phyloP scores from a whole-genome alignment of 2,113 vertebrate genomes.

The Psilopsiagon aurifrons region DNA sequence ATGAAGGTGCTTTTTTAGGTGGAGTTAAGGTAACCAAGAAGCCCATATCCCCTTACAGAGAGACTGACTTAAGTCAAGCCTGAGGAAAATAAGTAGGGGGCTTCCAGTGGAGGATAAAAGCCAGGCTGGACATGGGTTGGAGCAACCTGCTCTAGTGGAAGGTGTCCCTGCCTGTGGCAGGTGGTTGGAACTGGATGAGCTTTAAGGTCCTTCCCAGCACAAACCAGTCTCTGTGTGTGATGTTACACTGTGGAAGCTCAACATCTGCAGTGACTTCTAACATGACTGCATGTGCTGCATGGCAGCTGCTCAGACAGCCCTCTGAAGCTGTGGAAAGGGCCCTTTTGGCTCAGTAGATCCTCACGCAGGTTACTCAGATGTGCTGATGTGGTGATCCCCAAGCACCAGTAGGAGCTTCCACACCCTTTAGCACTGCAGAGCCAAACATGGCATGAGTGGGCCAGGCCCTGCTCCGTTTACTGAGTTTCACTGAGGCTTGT shows the following conservation, averaged over 20 bases:
- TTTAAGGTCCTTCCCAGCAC: too few species aligned
- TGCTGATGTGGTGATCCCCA: background rate
- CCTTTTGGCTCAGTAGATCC: fast-evolving
- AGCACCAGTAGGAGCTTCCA: background rate
- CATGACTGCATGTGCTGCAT: background rate
- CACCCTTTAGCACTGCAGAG: background rate
- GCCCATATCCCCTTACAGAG: background rate
- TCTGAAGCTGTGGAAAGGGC: background rate
- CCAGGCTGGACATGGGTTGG: background rate
- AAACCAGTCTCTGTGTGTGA: background rate
- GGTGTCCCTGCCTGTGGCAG: background rate
- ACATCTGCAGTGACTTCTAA: background rate
- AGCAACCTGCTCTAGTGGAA: fast-evolving
- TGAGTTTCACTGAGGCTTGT: background rate
- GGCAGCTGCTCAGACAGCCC: background rate
- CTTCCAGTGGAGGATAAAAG: background rate
- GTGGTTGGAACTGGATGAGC: background rate
- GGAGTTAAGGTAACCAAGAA: background rate
- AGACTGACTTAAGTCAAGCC: background rate
- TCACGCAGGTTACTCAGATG: fast-evolving
- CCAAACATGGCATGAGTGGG: background rate
- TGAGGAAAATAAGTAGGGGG: background rate
- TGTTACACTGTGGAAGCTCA: background rate
- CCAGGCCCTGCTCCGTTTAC: background rate
- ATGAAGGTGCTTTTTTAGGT: background rate